Evolutionary conservation across 2,888 invertebrate genomes (phyloP).

Genomic region (Amphipyra tragopoginis): DNA sequence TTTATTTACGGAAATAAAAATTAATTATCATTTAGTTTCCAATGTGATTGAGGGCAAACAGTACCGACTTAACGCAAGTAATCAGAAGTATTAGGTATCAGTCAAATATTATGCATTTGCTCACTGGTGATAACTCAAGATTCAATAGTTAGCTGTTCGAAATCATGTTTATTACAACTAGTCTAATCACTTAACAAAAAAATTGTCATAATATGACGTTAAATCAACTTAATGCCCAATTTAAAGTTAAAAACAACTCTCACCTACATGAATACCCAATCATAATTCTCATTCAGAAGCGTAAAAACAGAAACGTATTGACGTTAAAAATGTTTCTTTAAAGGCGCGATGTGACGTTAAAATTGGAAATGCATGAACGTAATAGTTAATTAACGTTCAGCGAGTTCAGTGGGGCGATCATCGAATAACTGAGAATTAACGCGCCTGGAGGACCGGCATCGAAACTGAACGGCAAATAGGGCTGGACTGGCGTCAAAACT

Average conservation of each 20-base stretch:
- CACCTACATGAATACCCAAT: not conserved
- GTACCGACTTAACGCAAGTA: no score
- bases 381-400: conserved; percentile 71
- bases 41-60: no score
- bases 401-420: conserved; percentile 61
- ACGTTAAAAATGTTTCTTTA: conserved; percentile 42
- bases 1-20: no score
- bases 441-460: conserved; percentile 57
- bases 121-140: no score
- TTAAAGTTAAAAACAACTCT: not conserved
- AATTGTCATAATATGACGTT: not conserved
- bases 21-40: no score
- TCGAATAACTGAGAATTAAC: conserved; percentile 69
- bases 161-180: no score
- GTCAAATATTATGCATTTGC: no score
- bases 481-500: conserved; percentile 51
- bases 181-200: not conserved
- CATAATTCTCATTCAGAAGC: conserved; percentile 16
- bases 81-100: no score
- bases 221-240: not conserved
- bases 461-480: conserved; percentile 48
- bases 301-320: conserved; percentile 41
- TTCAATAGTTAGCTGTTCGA: no score
- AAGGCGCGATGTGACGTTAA: conserved; percentile 37
- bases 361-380: conserved; percentile 57